Evolutionary conservation across 1,140 invertebrate species (phyloP), one percentile per base, ranked within the genome.

Genomic region (Solenopsis fugax): DNA sequence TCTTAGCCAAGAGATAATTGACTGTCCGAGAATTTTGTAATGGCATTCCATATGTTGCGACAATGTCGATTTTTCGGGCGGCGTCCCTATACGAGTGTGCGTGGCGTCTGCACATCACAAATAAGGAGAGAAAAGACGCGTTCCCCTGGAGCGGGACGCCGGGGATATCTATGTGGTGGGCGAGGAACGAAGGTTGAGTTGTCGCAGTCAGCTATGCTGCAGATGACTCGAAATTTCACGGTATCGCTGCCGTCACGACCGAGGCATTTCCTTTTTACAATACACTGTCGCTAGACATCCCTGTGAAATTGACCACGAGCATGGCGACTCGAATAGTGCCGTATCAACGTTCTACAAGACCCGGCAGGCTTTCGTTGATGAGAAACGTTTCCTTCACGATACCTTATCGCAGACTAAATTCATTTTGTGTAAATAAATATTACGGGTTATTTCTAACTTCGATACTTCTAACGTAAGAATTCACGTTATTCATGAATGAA

Each of bases 211-310:
- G 9, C 10, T 21, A 18, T 45, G 12, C 0, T 29, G 13, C 16
- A 18, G 16, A 65, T 21, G 29, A 78, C 16, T 62, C 75, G 24
- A 29, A 29, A 7, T 34, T 65, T 18, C 6, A 45, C 0, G 58
- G 34, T 16, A 72, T 56, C 12, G 16, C 16, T 72, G 1, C 24
- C 21, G 16, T 45, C 72, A 10, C 16, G 56, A 62, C 41, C 18
- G 45, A 78, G n/a, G 29, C 60, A 29, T 78, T 78, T 52, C 76
- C 52, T 78, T 60, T 78, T 45, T 13, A 16, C 29, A 16, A 64
- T 5, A 48, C 18, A 10, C 4, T 29, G 24, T 71, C 45, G 24
- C 3, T 16, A 24, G 41, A 29, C 12, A 69, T 21, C 24, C 37
- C 3, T 24, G 67, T 13, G 12, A 18, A 71, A 16, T 41, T 45